These are phyloP conservation scores for Heliconius congener DNA, from an alignment of 1,140 invertebrate genomes.

Conservation along the genomic window DNA sequence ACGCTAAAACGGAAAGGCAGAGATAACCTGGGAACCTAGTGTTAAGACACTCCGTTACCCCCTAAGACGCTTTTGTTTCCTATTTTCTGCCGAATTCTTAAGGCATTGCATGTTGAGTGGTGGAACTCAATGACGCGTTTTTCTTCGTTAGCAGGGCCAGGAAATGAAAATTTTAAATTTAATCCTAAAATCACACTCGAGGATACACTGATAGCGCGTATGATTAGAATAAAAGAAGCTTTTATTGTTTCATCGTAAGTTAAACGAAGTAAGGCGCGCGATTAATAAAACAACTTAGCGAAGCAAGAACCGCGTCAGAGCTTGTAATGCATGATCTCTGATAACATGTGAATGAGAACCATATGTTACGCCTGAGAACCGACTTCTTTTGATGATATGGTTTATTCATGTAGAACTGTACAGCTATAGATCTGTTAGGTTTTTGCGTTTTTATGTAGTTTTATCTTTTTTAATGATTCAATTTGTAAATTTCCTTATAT, in stretches of 20 bases:
- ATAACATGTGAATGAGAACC: slow-evolving; percentile 42
- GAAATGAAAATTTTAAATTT: too few relatives aligned
- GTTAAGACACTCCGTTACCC: too few relatives aligned
- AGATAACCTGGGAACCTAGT: too few relatives aligned
- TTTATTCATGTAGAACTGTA: neutral
- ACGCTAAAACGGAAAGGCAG: too few relatives aligned
- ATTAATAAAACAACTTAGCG: slow-evolving; percentile 62
- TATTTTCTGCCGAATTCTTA: too few relatives aligned
- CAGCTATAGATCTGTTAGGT: neutral
- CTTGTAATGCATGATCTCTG: slow-evolving; percentile 50
- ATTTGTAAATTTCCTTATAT: neutral
- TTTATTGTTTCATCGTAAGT: neutral
- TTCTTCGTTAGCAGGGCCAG: too few relatives aligned
- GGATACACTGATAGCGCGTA: neutral
- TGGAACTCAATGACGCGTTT: too few relatives aligned
- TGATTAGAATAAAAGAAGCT: neutral
- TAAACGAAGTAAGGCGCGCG: slow-evolving; percentile 40
- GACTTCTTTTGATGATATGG: slow-evolving; percentile 21
- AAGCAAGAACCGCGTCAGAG: slow-evolving; percentile 48
- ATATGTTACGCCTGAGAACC: slow-evolving; percentile 35
- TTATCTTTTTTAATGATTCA: neutral
- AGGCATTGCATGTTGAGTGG: too few relatives aligned
- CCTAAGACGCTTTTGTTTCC: too few relatives aligned
- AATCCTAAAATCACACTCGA: too few relatives aligned
- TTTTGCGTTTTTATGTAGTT: neutral